Evolutionary conservation across 2,888 invertebrate species (phyloP).

Genomic region (Drosophila pseudotalamancana): DNA sequence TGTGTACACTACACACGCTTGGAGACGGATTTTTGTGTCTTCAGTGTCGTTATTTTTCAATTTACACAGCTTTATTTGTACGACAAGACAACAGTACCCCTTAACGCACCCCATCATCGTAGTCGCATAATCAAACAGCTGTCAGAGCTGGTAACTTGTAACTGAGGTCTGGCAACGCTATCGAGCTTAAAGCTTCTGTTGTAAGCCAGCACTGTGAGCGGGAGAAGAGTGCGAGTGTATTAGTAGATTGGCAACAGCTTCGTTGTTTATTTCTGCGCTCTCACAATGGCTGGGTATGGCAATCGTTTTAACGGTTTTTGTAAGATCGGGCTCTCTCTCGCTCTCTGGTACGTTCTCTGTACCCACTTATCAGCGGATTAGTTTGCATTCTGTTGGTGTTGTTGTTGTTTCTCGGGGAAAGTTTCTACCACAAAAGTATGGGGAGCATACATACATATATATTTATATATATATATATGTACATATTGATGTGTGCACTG

Average conservation of each 20-base stretch:
- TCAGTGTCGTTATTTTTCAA: constrained; percentile 10
- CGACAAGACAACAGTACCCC: not conserved
- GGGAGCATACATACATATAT: not conserved
- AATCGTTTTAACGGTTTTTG: not conserved
- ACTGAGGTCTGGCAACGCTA: constrained; percentile 51
- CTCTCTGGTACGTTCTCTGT: constrained; percentile 31
- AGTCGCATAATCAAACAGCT: constrained; percentile 54
- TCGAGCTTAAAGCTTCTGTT: constrained; percentile 39
- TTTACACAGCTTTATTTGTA: constrained; percentile 36
- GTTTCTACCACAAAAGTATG: constrained; percentile 52
- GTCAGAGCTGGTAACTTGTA: constrained; percentile 36
- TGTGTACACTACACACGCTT: constrained; percentile 6
- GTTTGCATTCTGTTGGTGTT: constrained; percentile 40
- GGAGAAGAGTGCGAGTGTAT: not conserved
- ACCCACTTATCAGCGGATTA: constrained; percentile 53
- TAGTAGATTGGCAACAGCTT: constrained; percentile 2
- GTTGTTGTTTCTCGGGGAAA: constrained; percentile 64
- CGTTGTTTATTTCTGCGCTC: not conserved
- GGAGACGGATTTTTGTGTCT: constrained; percentile 1
- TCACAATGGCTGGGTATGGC: not conserved
- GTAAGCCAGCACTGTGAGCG: constrained; percentile 4
- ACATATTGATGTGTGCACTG: constrained; percentile 9
- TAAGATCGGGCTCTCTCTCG: not conserved
- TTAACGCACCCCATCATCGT: not conserved
- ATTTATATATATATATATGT: constrained; percentile 2